These are phyloP conservation scores for Mimas tiliae DNA, from an alignment of 2,888 invertebrate species.

Conservation along the genomic window DNA sequence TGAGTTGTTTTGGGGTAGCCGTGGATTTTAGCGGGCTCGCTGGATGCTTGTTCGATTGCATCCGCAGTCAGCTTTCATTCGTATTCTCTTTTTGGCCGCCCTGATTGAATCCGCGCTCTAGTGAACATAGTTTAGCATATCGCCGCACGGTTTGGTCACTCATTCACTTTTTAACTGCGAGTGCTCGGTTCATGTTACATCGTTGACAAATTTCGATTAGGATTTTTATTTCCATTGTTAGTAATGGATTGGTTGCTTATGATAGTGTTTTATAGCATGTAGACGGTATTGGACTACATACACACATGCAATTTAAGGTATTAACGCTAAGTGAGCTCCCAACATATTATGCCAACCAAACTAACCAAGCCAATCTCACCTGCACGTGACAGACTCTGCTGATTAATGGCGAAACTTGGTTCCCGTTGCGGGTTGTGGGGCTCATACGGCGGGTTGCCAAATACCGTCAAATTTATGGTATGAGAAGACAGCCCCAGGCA, in stretches of 20 bases:
- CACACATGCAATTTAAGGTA: too few relatives aligned
- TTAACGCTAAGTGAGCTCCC: too few relatives aligned
- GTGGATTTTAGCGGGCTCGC: constrained; percentile 74
- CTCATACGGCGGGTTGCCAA: too few relatives aligned
- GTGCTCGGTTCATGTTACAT: constrained; percentile 37
- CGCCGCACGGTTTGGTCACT: constrained; percentile 67
- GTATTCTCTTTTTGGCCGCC: constrained; percentile 66
- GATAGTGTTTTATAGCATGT: too few relatives aligned
- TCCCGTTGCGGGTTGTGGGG: too few relatives aligned
- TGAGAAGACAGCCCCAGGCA: too few relatives aligned
- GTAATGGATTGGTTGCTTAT: constrained; percentile 30
- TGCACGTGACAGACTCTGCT: too few relatives aligned
- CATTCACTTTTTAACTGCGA: constrained; percentile 69
- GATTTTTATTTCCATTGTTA: constrained; percentile 37
- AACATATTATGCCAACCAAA: too few relatives aligned
- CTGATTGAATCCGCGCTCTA: constrained; percentile 83
- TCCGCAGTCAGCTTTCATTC: constrained; percentile 66
- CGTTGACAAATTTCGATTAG: constrained; percentile 55
- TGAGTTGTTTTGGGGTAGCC: constrained; percentile 81
- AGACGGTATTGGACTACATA: too few relatives aligned
- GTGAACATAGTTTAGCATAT: constrained; percentile 79
- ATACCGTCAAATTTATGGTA: too few relatives aligned
- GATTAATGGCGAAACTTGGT: too few relatives aligned
- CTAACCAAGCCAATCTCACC: too few relatives aligned
- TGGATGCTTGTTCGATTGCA: constrained; percentile 78